phyloP scores from a whole-genome alignment of 2,888 invertebrate species.

The Platycnemis pennipes region DNA sequence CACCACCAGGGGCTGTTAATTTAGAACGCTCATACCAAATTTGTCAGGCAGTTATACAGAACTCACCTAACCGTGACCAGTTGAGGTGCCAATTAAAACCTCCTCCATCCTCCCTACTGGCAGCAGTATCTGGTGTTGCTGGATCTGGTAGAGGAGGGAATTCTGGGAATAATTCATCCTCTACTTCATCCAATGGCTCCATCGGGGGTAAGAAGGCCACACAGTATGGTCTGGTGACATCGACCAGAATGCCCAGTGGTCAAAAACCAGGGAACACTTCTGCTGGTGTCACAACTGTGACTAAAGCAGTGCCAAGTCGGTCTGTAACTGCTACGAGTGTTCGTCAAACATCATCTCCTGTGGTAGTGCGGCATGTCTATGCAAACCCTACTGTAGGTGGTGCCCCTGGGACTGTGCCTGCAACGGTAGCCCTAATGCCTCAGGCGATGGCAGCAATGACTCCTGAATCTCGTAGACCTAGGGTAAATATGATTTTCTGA shows the following conservation, averaged over 20 bases:
- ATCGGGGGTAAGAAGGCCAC: conserved; percentile 73
- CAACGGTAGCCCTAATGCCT: conserved; percentile 81
- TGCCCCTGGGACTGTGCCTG: conserved; percentile 81
- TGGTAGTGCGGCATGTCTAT: conserved; percentile 84
- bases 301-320: conserved; percentile 79
- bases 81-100: conserved; percentile 91
- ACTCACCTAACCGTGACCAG: conserved; percentile 94
- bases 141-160: conserved; percentile 60
- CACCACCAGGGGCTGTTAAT: conserved; percentile 95
- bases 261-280: conserved; percentile 79
- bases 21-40: conserved; percentile 97
- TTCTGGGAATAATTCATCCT: conserved; percentile 36
- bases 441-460: conserved; percentile 77
- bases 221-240: conserved; percentile 79
- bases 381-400: conserved; percentile 74
- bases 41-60: conserved; percentile 91
- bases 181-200: conserved; percentile 37
- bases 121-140: conserved; percentile 73
- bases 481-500: too few relatives aligned
- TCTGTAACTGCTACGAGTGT: conserved; percentile 80
- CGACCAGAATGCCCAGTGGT: conserved; percentile 76
- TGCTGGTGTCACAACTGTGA: conserved; percentile 75
- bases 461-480: conserved; percentile 71
- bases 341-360: conserved; percentile 81
- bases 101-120: conserved; percentile 88